Conservation (phyloP, 2,797 vertebrate species). For the Echeneis naucrates region DNA sequence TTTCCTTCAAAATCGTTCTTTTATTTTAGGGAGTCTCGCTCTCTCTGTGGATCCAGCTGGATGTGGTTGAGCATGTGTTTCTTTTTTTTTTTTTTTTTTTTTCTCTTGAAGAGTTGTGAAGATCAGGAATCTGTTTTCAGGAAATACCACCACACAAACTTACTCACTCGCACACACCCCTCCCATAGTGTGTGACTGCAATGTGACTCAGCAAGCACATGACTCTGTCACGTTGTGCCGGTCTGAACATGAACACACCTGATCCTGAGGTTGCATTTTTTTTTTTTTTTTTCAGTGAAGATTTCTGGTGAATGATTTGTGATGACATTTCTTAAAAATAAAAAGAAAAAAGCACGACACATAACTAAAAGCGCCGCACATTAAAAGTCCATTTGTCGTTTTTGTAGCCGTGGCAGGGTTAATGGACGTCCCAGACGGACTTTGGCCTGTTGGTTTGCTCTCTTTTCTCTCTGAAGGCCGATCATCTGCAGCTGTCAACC, state of each 20-base stretch:
- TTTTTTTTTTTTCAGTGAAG: neutral
- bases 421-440: slow-evolving; percentile 12
- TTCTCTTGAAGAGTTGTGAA: neutral
- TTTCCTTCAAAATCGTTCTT: neutral
- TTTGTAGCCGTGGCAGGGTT: neutral
- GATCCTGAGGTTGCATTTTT: no score
- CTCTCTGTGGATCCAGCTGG: neutral
- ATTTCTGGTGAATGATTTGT: no score
- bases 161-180: slow-evolving; percentile 6
- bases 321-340: neutral
- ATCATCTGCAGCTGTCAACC: slow-evolving; percentile 10
- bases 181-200: slow-evolving; percentile 20
- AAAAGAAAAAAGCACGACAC: neutral
- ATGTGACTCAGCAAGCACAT: slow-evolving; percentile 71
- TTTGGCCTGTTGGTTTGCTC: slow-evolving; percentile 48
- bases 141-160: slow-evolving; percentile 19
- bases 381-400: neutral
- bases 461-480: neutral
- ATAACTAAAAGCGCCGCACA: neutral
- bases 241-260: slow-evolving; percentile 28
- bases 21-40: neutral
- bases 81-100: no score
- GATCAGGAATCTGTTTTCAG: slow-evolving; percentile 3
- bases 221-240: slow-evolving; percentile 40
- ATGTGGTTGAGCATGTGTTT: neutral